A percentile compares a stretch with the other conserved stretches of the same genome.
phyloP scores from a whole-genome alignment of 2,888 invertebrate species.

The Andrena marginata region DNA sequence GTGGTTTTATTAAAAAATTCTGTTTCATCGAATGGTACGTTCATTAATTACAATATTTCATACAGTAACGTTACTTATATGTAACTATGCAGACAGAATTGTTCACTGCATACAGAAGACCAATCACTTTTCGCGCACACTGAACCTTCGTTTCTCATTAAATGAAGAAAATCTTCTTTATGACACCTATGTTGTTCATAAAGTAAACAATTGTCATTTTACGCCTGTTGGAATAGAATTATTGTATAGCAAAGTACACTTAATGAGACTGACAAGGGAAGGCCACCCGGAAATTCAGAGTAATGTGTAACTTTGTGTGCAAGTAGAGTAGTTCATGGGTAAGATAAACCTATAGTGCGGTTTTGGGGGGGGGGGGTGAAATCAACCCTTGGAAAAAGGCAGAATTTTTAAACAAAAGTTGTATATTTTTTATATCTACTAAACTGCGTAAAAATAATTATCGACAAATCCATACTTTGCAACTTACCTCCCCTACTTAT shows the following conservation, averaged over 20 bases:
- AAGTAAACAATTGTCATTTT: background rate
- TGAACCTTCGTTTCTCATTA: background rate
- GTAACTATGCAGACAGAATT: background rate
- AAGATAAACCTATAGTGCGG: no score
- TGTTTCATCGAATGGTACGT: background rate
- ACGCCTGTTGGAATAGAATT: conserved; percentile 1
- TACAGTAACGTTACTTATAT: background rate
- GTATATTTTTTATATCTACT: no score
- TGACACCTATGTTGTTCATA: background rate
- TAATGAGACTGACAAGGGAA: conserved; percentile 1
- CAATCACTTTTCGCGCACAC: background rate
- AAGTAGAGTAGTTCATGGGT: no score
- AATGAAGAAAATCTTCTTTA: background rate
- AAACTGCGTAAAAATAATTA: no score
- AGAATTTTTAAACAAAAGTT: no score
- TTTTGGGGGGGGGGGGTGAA: no score
- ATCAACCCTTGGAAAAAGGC: no score
- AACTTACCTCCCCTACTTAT: no score
- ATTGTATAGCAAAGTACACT: conserved; percentile 5
- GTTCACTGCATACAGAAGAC: background rate
- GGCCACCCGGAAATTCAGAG: no score
- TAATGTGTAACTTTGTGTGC: no score
- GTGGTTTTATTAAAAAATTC: background rate
- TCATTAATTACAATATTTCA: conserved; percentile 20
- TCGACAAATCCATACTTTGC: no score